phyloP scores from a whole-genome alignment of 1,140 invertebrate species.

The Scaptomyza hsui region DNA sequence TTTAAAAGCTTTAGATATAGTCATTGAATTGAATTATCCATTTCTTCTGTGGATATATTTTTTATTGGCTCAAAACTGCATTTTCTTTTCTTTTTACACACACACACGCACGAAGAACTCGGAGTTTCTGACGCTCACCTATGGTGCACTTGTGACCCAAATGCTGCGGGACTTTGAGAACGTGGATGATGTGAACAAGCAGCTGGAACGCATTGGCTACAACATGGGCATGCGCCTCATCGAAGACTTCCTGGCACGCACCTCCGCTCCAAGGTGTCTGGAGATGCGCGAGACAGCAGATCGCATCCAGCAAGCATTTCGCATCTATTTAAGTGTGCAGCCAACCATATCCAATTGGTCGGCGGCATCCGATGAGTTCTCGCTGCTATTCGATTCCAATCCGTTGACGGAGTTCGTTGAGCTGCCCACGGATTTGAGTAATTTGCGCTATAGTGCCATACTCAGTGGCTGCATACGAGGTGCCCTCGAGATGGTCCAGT shows the following conservation, averaged over 20 bases:
- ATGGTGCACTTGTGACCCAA: conserved; percentile 98
- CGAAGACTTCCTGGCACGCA: conserved; percentile 98
- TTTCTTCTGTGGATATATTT: conserved; percentile 5
- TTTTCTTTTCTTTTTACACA: conserved; percentile 26
- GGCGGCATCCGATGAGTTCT: conserved; percentile 97
- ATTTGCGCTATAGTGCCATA: conserved; percentile 97
- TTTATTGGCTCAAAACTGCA: conserved; percentile 24
- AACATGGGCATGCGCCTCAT: conserved; percentile 99
- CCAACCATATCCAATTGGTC: conserved; percentile 97
- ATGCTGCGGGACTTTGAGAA: conserved; percentile 99
- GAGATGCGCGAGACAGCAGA: conserved; percentile 99
- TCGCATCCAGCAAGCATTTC: conserved; percentile 93
- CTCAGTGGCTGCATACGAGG: conserved; percentile 97
- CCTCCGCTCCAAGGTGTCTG: conserved; percentile 94
- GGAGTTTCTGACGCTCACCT: conserved; percentile 98
- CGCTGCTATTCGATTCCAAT: conserved; percentile 96
- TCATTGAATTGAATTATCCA: not conserved
- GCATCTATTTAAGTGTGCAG: conserved; percentile 96
- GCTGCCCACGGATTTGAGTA: conserved; percentile 94
- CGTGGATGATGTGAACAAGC: conserved; percentile 97
- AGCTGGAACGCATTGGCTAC: conserved; percentile 96
- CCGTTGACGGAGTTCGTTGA: conserved; percentile 99
- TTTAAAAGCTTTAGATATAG: conserved; percentile 2
- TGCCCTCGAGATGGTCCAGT: conserved; percentile 97
- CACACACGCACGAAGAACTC: conserved; percentile 91